These are phyloP conservation scores for Ichneumoninae sp. DNA, from an alignment of 2,888 invertebrate species.

Conservation along the genomic window DNA sequence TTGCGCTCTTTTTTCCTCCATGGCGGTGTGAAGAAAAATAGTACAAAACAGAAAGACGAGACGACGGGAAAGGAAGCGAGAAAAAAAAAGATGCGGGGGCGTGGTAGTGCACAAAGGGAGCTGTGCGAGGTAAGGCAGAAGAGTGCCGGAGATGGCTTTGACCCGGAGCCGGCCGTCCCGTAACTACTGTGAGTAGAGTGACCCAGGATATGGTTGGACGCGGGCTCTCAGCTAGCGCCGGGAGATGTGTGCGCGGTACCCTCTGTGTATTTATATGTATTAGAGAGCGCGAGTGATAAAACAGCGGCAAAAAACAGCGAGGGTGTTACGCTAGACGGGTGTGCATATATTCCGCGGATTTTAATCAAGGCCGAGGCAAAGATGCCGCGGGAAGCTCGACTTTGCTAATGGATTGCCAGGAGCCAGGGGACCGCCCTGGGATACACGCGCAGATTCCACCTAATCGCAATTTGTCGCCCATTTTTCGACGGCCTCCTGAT, in stretches of 20 bases:
- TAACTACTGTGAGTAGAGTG: slow-evolving; percentile 50
- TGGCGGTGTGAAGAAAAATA: not conserved
- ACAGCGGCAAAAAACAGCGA: not conserved
- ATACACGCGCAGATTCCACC: not conserved
- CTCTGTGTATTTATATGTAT: slow-evolving; percentile 6
- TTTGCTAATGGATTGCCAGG: slow-evolving; percentile 55
- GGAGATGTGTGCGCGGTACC: not conserved
- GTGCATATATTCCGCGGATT: slow-evolving; percentile 36
- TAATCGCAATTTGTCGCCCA: slow-evolving; percentile 38
- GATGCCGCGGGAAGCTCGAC: slow-evolving; percentile 19
- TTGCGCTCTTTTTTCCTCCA: slow-evolving; percentile 1
- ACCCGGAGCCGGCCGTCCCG: slow-evolving; percentile 25
- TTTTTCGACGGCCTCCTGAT: not conserved
- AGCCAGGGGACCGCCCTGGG: not conserved
- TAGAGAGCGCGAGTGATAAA: slow-evolving; percentile 12
- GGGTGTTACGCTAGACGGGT: not conserved
- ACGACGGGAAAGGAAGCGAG: not conserved
- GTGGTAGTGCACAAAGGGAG: slow-evolving; percentile 42
- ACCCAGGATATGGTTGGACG: slow-evolving; percentile 51
- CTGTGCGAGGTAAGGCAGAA: slow-evolving; percentile 13
- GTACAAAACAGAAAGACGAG: slow-evolving; percentile 6
- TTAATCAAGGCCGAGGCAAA: slow-evolving; percentile 41
- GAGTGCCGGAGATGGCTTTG: slow-evolving; percentile 30
- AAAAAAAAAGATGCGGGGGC: slow-evolving; percentile 5
- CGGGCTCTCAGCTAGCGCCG: not conserved